phyloP scores from a whole-genome alignment of 2,888 invertebrate genomes.

The Folsomia manolachei region DNA sequence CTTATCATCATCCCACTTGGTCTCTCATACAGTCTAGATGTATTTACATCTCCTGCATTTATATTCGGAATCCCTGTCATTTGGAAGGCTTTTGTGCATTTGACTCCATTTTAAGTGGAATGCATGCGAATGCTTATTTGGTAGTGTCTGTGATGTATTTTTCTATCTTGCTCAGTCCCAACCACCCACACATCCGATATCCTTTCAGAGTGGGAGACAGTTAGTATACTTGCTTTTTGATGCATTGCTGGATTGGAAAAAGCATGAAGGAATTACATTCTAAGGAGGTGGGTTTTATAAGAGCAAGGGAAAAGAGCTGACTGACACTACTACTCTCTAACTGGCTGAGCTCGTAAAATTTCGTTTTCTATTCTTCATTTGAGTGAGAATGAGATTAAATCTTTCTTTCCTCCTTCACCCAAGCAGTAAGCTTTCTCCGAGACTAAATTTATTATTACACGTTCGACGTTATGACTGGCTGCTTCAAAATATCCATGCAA shows the following conservation, averaged over 20 bases:
- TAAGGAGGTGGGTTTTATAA: neutral
- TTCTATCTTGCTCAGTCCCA: too few species aligned
- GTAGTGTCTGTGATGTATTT: too few species aligned
- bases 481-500: conserved; percentile 9
- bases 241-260: too few species aligned
- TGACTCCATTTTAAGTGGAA: too few species aligned
- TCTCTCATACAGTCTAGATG: too few species aligned
- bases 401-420: conserved; percentile 20
- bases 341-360: neutral
- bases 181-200: too few species aligned
- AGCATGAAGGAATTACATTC: neutral
- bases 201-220: neutral
- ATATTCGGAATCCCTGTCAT: too few species aligned
- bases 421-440: conserved; percentile 21
- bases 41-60: too few species aligned
- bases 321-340: too few species aligned
- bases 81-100: too few species aligned
- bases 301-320: neutral
- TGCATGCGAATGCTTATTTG: too few species aligned
- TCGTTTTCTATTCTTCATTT: conserved; percentile 11
- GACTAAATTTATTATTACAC: neutral
- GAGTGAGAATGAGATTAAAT: neutral
- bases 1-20: conserved; percentile 5
- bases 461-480: neutral
- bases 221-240: too few species aligned